Evolutionary conservation across 2,113 vertebrate species (phyloP).

Genomic region (Pholis gunnellus): DNA sequence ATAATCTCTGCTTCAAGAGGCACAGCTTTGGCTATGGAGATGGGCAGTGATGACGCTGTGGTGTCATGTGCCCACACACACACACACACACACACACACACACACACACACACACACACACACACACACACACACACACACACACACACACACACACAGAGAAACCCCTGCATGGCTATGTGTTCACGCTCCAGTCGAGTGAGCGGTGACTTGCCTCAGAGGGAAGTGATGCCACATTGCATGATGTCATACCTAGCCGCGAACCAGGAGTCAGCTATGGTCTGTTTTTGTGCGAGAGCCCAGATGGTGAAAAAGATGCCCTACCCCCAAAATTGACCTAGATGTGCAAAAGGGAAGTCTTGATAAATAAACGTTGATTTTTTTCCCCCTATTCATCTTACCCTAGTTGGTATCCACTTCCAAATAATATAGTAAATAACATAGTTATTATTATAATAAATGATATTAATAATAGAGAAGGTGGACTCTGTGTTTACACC

Average conservation of each 20-base stretch:
- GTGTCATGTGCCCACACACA: constrained; percentile 65
- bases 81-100: constrained; percentile 18
- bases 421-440: neutral
- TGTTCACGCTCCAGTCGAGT: constrained; percentile 70
- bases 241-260: constrained; percentile 71
- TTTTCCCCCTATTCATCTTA: neutral
- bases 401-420: neutral
- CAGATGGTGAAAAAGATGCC: constrained; percentile 56
- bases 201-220: constrained; percentile 74
- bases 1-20: constrained; percentile 70
- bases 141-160: constrained; percentile 46
- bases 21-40: constrained; percentile 63
- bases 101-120: constrained; percentile 35
- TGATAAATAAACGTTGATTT: constrained; percentile 15
- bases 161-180: constrained; percentile 56
- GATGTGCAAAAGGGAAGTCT: constrained; percentile 56
- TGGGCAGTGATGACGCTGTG: constrained; percentile 73
- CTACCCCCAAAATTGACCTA: constrained; percentile 51
- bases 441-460: neutral
- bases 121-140: constrained; percentile 28
- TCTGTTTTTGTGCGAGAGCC: constrained; percentile 49
- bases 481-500: too few relatives aligned
- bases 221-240: constrained; percentile 78
- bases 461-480: neutral
- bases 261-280: constrained; percentile 54